Base-by-base conservation (phyloP, 1,140 invertebrate species). In the Cotesia glomerata region DNA sequence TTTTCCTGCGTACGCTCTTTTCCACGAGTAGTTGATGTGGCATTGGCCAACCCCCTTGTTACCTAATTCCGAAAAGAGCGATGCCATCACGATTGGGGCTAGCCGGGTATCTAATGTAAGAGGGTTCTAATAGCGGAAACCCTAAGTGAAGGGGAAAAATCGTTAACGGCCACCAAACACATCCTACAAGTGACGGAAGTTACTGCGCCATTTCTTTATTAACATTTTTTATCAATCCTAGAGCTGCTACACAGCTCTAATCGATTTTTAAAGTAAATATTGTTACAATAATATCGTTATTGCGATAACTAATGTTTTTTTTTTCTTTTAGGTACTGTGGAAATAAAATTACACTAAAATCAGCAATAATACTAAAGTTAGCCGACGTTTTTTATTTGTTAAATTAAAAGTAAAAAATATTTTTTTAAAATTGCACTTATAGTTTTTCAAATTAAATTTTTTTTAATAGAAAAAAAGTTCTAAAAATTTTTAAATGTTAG, bases 151-250 rank as follows among this genome's bases (percentile, higher is more conserved):
- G 65, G 65, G 62, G 70, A 39, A 52, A 66, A 66, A 72, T 72
- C 70, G 63, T 72, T 72, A 72, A 59, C 52, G n/a, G 36, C 51
- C 32, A 45, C 39, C 7, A 45, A 45, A 45, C 26, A 45, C 11
- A 45, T 45, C 39, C 7, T 45, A 45, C 39, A 16, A 52, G 14
- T 36, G 62, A 36, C 70, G 63, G 70, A 72, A 72, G 63, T 66
- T 72, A 52, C 45, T 56, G 63, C 70, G 70, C 70, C 70, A 72
- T 72, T 72, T 66, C 39, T 14, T 26, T 62, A 72, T 72, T 13
- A 34, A 51, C 54, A 66, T 59, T 72, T 71, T 71, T 61, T 59
- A 16, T 52, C 11, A 45, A 7, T 45, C 7, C 11, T 45, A 45
- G 1, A 9, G 32, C 56, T 54, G 32, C 59, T 64, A 26, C 26